These are phyloP conservation scores for Tyrophagus putrescentiae DNA, from an alignment of 1,140 invertebrate species.

Conservation along the genomic window DNA sequence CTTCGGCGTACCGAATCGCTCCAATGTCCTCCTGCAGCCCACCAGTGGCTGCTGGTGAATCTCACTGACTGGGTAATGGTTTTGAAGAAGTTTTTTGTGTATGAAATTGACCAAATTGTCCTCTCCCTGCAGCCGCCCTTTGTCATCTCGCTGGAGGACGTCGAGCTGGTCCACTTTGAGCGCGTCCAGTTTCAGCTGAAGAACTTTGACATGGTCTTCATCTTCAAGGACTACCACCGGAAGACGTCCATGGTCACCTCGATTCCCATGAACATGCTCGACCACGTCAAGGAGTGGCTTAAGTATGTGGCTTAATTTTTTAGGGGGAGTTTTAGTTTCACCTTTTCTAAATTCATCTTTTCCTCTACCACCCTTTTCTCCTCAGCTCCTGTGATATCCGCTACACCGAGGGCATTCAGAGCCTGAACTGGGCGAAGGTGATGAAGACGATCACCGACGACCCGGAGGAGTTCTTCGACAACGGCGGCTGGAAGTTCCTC, in stretches of 20 bases:
- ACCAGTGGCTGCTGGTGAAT: constrained; percentile 92
- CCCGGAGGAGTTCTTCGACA: constrained; percentile 95
- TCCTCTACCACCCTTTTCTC: constrained; percentile 26
- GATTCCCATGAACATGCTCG: constrained; percentile 94
- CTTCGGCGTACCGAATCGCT: constrained; percentile 90
- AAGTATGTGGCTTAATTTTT: constrained; percentile 51
- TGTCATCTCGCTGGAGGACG: constrained; percentile 91
- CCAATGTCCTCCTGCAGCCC: constrained; percentile 87
- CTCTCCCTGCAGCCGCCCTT: constrained; percentile 64
- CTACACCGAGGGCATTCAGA: constrained; percentile 95
- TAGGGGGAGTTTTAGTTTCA: too few species aligned
- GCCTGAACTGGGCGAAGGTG: constrained; percentile 96
- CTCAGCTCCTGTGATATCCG: constrained; percentile 82
- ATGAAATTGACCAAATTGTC: constrained; percentile 1
- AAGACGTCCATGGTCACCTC: constrained; percentile 93
- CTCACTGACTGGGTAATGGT: constrained; percentile 78
- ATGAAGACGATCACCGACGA: constrained; percentile 99
- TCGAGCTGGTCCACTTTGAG: constrained; percentile 97
- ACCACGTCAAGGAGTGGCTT: constrained; percentile 98
- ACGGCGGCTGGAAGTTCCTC: constrained; percentile 94
- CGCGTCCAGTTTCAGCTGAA: constrained; percentile 95
- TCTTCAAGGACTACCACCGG: constrained; percentile 92
- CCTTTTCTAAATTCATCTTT: not conserved
- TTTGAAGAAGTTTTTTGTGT: constrained; percentile 12
- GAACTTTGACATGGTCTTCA: constrained; percentile 99